phyloP scores from a whole-genome alignment of 2,113 vertebrate species.

The Lynx canadensis region DNA sequence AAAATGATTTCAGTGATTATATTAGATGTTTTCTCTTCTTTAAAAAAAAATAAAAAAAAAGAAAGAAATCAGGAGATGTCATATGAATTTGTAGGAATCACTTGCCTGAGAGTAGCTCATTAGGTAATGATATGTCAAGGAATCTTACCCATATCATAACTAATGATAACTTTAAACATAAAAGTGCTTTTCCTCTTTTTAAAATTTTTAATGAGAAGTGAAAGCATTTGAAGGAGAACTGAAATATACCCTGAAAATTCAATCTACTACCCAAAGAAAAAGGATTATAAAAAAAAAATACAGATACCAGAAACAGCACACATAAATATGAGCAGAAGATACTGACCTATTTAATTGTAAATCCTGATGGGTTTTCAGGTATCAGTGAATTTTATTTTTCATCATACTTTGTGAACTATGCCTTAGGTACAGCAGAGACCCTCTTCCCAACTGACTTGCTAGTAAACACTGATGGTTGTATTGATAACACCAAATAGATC shows the following conservation, averaged over 20 bases:
- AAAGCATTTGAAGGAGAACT: background rate
- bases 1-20: background rate
- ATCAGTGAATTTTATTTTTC: background rate
- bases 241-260: background rate
- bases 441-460: background rate
- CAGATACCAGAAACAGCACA: background rate
- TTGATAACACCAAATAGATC: background rate
- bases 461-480: background rate
- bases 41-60: background rate
- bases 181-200: background rate
- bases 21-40: background rate
- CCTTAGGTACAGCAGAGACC: background rate
- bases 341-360: background rate
- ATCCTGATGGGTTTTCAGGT: background rate
- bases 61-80: background rate
- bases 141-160: background rate
- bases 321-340: background rate
- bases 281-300: background rate
- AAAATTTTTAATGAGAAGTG: background rate
- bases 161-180: background rate
- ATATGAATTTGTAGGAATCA: background rate
- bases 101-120: background rate
- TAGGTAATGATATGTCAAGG: background rate
- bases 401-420: background rate
- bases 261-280: background rate